Evolutionary conservation across 1,140 invertebrate species (phyloP), one percentile per base, ranked within the genome.

Genomic region (Neocloeon triangulifer): DNA sequence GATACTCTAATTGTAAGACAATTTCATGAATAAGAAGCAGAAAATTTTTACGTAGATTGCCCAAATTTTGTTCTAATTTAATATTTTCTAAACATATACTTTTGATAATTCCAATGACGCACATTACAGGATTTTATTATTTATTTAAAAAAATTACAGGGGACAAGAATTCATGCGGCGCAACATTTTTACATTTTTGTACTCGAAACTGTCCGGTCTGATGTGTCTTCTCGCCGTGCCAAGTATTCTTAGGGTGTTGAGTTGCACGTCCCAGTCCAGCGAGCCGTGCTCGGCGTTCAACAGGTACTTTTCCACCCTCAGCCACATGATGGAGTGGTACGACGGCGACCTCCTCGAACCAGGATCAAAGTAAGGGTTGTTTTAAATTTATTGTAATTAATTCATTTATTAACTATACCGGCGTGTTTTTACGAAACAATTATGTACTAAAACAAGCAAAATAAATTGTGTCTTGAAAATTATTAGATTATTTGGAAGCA

Each of bases 291-390:
- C 60, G 0, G 70, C 81, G 0, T 82, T 80, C 47, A 65, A 61
- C 35, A 59, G 84, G 40, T 88, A 88, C 45, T 45, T 75, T 2
- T 62, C 63, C 2, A 81, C 76, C 0, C 51, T 75, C 23, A 50
- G 69, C 3, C 75, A 84, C 41, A 66, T 72, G 12, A 48, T 64
- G 2, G 44, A 63, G 2, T 89, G 82, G 82, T 79, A 78, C 40
- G 51, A 62, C 9, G 52, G 66, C 26, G 59, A 71, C 19, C 56
- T 77, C 5, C 49, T 40, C 35, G 41, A 51, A 26, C 33, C 35
- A 3, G 41, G 46, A 33, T 49, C 47, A 18, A 42, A 39, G 48
- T 50, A 38, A 15, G 21, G 21, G n/a, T 23, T 8, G 8, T n/a
- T n/a, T n/a, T n/a, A n/a, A n/a, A n/a, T n/a, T n/a, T n/a, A n/a